These are phyloP conservation scores for Ophion costatus DNA, from an alignment of 2,888 invertebrate genomes.

Conservation along the genomic window DNA sequence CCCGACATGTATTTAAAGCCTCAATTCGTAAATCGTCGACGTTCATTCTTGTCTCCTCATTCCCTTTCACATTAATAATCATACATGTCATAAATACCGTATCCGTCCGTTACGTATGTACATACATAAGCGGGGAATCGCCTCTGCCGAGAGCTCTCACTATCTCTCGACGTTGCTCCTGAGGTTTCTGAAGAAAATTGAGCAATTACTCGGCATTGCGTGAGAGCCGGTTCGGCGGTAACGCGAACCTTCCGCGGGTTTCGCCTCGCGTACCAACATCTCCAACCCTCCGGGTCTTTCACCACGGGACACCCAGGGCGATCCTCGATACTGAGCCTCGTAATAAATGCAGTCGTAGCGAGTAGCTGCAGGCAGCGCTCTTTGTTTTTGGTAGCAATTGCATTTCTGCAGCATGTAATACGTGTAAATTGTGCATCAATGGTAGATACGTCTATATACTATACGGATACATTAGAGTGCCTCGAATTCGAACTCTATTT, in stretches of 20 bases:
- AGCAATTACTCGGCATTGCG: conserved; percentile 76
- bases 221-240: conserved; percentile 68
- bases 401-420: conserved; percentile 4
- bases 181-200: conserved; percentile 73
- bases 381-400: conserved; percentile 45
- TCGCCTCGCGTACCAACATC: conserved; percentile 34
- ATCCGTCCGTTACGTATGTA: conserved; percentile 21
- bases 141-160: conserved; percentile 33
- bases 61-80: conserved; percentile 43
- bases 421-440: not conserved
- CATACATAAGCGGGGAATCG: conserved; percentile 27
- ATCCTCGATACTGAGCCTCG: conserved; percentile 29
- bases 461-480: no score
- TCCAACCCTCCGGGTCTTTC: conserved; percentile 29
- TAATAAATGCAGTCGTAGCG: conserved; percentile 47
- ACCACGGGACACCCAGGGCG: conserved; percentile 64
- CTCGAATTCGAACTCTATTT: no score
- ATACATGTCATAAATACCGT: conserved; percentile 36
- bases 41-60: conserved; percentile 38
- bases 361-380: conserved; percentile 37
- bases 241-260: conserved; percentile 62
- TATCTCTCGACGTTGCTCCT: conserved; percentile 25
- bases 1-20: conserved; percentile 2
- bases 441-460: not conserved
- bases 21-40: conserved; percentile 42